phyloP scores from a whole-genome alignment of 2,113 vertebrate species.

The Sciurus niger region DNA sequence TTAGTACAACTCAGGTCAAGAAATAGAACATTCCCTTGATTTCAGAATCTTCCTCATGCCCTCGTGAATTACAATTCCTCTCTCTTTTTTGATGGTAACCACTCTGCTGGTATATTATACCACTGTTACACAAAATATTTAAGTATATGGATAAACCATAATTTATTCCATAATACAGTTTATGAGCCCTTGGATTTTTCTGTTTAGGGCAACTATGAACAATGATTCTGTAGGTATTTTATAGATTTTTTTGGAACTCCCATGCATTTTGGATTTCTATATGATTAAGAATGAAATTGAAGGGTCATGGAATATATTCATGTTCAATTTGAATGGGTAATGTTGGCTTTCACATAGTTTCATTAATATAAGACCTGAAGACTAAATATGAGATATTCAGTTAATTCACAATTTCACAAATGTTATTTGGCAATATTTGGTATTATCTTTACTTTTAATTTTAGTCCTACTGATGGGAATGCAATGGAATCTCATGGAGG shows the following conservation, averaged over 20 bases:
- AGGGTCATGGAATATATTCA: not conserved
- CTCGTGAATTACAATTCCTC: no score
- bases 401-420: not conserved
- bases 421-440: not conserved
- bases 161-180: not conserved
- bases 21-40: not conserved
- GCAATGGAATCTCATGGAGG: not conserved
- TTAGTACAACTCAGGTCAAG: not conserved
- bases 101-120: not conserved
- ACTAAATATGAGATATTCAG: not conserved
- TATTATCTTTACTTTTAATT: not conserved
- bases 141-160: not conserved
- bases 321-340: constrained; percentile 1
- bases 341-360: constrained; percentile 2
- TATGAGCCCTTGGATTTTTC: not conserved
- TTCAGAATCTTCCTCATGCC: not conserved
- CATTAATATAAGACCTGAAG: not conserved
- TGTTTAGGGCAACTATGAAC: not conserved
- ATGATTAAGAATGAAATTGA: not conserved
- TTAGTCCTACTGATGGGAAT: not conserved
- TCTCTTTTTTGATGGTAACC: not conserved
- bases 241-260: not conserved
- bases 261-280: not conserved
- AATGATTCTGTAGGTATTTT: constrained; percentile 24
- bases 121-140: not conserved